Conservation (phyloP, 2,113 vertebrate species). For the Stercorarius parasiticus region DNA sequence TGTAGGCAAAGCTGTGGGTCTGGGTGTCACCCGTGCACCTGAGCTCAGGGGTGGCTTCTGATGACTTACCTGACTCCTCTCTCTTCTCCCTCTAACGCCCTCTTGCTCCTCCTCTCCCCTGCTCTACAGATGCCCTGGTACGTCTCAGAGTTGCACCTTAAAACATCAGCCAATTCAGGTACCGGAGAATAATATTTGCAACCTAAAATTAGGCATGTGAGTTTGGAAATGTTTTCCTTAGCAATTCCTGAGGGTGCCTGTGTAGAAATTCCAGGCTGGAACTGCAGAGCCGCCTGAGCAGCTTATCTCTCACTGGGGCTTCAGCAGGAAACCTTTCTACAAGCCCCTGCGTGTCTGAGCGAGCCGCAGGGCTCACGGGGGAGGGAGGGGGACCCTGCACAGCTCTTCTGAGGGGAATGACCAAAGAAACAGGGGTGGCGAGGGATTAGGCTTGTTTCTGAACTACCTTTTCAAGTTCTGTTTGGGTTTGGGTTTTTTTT, state of each 20-base stretch:
- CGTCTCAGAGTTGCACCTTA: too few relatives aligned
- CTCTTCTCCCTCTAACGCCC: rapidly evolving
- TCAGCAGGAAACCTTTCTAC: background rate
- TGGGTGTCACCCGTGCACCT: rapidly evolving
- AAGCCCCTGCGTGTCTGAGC: rapidly evolving
- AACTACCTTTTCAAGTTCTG: background rate
- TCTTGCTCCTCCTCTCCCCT: background rate
- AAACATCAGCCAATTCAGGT: background rate
- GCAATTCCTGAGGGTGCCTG: background rate
- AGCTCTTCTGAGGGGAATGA: background rate
- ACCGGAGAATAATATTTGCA: background rate
- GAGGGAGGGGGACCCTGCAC: background rate
- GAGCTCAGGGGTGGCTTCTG: rapidly evolving
- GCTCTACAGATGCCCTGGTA: background rate
- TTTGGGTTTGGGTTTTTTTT: background rate
- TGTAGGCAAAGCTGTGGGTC: rapidly evolving
- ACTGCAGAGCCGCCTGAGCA: background rate
- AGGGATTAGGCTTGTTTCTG: background rate
- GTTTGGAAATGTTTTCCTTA: background rate
- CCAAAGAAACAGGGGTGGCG: too few relatives aligned
- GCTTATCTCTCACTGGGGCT: background rate
- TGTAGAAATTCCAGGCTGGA: background rate
- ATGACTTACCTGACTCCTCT: background rate
- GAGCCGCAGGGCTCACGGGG: background rate
- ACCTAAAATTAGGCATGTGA: background rate